Evolutionary conservation across 2,888 invertebrate genomes (phyloP).

Genomic region (Dendrolimus houi): DNA sequence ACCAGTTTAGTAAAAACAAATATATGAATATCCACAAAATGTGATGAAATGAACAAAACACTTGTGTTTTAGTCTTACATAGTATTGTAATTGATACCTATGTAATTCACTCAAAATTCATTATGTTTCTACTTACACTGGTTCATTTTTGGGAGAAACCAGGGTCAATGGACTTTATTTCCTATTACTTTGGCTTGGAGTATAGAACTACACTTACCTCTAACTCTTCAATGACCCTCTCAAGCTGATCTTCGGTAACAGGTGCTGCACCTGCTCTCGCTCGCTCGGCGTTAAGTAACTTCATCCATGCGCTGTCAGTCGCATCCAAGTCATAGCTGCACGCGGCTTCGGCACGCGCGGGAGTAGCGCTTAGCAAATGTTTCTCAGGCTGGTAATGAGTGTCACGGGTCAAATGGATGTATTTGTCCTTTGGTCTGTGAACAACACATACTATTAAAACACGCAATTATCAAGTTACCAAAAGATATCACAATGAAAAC

Average conservation of each 20-base stretch:
- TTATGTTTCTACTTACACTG: too few relatives aligned
- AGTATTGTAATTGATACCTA: too few relatives aligned
- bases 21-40: too few relatives aligned
- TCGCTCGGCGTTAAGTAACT: conserved; percentile 90
- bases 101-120: too few relatives aligned
- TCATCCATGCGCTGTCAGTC: conserved; percentile 93
- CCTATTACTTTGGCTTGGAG: not conserved
- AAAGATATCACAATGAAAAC: too few relatives aligned
- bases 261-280: conserved; percentile 83
- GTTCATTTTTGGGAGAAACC: too few relatives aligned
- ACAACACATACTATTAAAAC: conserved; percentile 2
- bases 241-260: conserved; percentile 91
- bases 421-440: conserved; percentile 92
- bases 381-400: conserved; percentile 89
- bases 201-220: conserved; percentile 75
- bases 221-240: conserved; percentile 93
- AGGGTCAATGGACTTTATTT: not conserved
- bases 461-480: too few relatives aligned
- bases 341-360: conserved; percentile 91
- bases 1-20: too few relatives aligned
- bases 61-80: too few relatives aligned
- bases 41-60: too few relatives aligned
- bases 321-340: conserved; percentile 98
- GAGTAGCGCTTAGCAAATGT: conserved; percentile 91
- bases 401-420: conserved; percentile 92